phyloP scores from a whole-genome alignment of 2,888 invertebrate species.

The Nemapogon koenigi region DNA sequence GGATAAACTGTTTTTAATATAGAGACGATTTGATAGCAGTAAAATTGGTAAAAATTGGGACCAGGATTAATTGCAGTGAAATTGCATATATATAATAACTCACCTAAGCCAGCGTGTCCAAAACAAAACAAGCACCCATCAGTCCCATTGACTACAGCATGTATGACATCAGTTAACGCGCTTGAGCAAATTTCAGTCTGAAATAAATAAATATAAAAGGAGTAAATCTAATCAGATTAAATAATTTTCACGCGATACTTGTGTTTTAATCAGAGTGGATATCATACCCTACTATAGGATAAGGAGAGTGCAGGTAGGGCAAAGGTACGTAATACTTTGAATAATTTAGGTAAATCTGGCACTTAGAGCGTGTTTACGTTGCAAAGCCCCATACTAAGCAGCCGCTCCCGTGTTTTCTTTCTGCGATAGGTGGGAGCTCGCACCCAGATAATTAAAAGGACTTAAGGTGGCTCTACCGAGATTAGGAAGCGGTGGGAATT shows the following conservation, averaged over 20 bases:
- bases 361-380: constrained; percentile 25
- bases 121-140: constrained; percentile 92
- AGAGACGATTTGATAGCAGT: too few relatives aligned
- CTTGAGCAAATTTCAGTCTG: constrained; percentile 92
- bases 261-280: neutral
- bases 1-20: too few relatives aligned
- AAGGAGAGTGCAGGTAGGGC: constrained; percentile 6
- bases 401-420: constrained; percentile 10
- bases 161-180: constrained; percentile 92
- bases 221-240: neutral
- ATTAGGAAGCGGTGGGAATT: constrained; percentile 10
- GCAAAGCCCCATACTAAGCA: constrained; percentile 18
- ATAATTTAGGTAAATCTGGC: constrained; percentile 36
- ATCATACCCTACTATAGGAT: neutral
- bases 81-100: too few relatives aligned
- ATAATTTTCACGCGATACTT: neutral
- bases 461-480: constrained; percentile 11
- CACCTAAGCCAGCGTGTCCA: constrained; percentile 87
- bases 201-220: constrained; percentile 37
- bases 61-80: too few relatives aligned
- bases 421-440: constrained; percentile 2
- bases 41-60: too few relatives aligned
- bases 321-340: constrained; percentile 21
- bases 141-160: constrained; percentile 92
- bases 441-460: constrained; percentile 12